A percentile compares a stretch with the other conserved stretches of the same genome.
These are phyloP conservation scores for Apodemus sylvaticus DNA, from an alignment of 2,113 vertebrate genomes.

Conservation along the genomic window DNA sequence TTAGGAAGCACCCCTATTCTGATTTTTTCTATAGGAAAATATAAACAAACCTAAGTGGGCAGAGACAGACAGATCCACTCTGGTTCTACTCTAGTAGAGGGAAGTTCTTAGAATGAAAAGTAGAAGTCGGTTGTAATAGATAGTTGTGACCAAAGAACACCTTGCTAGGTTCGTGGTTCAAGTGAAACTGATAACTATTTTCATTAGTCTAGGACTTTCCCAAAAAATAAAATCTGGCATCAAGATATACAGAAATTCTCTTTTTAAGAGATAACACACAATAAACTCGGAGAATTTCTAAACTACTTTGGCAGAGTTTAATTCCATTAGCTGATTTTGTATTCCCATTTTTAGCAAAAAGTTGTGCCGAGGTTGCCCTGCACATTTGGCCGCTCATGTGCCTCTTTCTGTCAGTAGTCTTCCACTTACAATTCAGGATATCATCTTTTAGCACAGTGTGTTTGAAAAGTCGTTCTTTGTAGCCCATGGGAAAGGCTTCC, in stretches of 20 bases:
- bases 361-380: neutral
- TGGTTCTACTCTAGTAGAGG: neutral
- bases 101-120: neutral
- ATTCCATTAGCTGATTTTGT: neutral
- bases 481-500: neutral
- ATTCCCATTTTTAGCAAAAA: constrained; percentile 48
- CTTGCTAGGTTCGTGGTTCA: neutral
- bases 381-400: neutral
- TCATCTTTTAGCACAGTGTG: neutral
- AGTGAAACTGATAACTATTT: neutral
- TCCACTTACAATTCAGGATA: neutral
- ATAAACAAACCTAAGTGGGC: neutral
- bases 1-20: neutral
- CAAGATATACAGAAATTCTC: constrained; percentile 22
- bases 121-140: neutral
- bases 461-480: constrained; percentile 1
- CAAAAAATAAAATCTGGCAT: neutral
- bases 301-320: constrained; percentile 53
- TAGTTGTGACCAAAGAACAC: fast-evolving
- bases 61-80: neutral
- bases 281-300: constrained; percentile 31
- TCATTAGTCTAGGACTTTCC: neutral
- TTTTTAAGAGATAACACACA: constrained; percentile 24
- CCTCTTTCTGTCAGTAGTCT: neutral
- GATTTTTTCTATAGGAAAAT: neutral